phyloP scores from a whole-genome alignment of 2,113 vertebrate species.

The Periophthalmodon schlosseri region DNA sequence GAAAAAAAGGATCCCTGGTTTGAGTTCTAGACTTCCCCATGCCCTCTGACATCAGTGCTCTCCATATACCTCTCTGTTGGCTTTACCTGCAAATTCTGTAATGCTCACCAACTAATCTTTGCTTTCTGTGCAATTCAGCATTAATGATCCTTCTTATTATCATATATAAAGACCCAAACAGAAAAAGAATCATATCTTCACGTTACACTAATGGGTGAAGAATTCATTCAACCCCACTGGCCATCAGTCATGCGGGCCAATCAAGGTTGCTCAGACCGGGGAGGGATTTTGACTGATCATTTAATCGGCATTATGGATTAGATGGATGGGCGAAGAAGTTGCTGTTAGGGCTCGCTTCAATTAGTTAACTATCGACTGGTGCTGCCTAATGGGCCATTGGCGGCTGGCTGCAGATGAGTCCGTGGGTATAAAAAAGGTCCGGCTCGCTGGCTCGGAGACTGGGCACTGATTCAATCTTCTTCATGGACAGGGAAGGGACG shows the following conservation, averaged over 20 bases:
- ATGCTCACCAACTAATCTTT: no score
- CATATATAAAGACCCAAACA: slow-evolving; percentile 10
- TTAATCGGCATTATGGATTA: slow-evolving; percentile 37
- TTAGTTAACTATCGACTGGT: slow-evolving; percentile 69
- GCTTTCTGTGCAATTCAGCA: no score
- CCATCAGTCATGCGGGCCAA: slow-evolving; percentile 37
- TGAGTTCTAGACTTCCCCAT: no score
- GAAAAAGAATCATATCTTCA: background rate
- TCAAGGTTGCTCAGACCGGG: slow-evolving; percentile 30
- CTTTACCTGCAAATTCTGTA: no score
- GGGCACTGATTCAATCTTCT: slow-evolving; percentile 50
- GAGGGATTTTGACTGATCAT: slow-evolving; percentile 41
- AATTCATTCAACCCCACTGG: slow-evolving; percentile 5
- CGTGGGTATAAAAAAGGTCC: slow-evolving; percentile 28
- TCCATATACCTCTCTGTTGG: no score
- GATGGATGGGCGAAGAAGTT: slow-evolving; percentile 25
- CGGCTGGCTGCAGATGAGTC: slow-evolving; percentile 51
- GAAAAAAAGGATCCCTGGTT: no score
- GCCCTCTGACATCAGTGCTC: no score
- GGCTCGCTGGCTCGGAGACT: slow-evolving; percentile 6
- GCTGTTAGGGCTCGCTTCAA: slow-evolving; percentile 45
- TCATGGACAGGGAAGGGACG: slow-evolving; percentile 38
- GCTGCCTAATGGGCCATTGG: slow-evolving; percentile 59
- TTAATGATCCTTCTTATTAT: no score
- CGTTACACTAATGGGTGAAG: slow-evolving; percentile 27